Base-by-base conservation (phyloP, 1,140 invertebrate species). In the Cotesia typhae region DNA sequence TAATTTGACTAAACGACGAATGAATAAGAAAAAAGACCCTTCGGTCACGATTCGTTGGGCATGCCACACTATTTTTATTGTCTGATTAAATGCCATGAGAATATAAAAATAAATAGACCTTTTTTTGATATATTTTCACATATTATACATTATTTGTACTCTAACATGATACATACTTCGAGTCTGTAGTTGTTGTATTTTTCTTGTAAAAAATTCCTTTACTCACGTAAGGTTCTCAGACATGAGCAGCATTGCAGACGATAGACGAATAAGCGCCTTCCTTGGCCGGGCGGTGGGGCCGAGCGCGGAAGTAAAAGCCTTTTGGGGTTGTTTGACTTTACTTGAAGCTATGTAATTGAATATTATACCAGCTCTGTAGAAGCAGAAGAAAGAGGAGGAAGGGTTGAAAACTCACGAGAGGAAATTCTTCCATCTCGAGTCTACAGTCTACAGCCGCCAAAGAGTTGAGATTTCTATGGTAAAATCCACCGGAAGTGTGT, bases 331-430 rank as follows among this genome's bases (percentile, higher is more conserved):
- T 80, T 80, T 80, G 75, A 80, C 79, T 80, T 80, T 80, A 80
- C 78, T 80, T 78, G 75, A 76, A 80, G 77, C 79, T 80, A 77
- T 80, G 77, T 80, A 80, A 80, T 80, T 78, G 78, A 80, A 80
- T 80, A 80, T 80, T 80, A 78, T 78, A 78, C 77, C 78, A 80
- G 77, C 73, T 72, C 74, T 59, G 57, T 28, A 20, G 75, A 66
- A 9, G 41, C 41, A 9, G 41, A 9, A 47, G 41, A 6, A 47
- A 47, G 41, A 47, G 5, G 41, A 47, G 69, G 73, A 76, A 78
- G 78, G 78, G 77, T 78, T 75, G 74, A 78, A 80, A 80, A 78
- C 77, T 78, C 74, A 74, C 75, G 74, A 67, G 70, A 71, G 68
- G 65, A 67, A 66, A 28, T 67, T 67, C 66, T 36, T 36, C 38